Percentiles rank a stretch among this genome's conserved stretches.
Evolutionary conservation across 2,888 invertebrate genomes (phyloP).

Genomic region (Craniophora ligustri): DNA sequence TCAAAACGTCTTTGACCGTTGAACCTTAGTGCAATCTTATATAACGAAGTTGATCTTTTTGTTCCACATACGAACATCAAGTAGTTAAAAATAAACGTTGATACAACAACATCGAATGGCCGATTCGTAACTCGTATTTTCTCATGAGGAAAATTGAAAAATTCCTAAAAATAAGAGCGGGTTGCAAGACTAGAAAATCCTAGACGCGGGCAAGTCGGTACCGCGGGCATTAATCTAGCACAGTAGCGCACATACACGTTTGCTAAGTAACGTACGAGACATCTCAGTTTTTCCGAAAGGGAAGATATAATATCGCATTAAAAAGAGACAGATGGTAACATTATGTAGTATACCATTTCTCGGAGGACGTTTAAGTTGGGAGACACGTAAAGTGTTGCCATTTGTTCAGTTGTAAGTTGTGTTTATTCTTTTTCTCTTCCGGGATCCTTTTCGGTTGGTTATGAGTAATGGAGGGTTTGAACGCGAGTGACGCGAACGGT

Average conservation of each 20-base stretch:
- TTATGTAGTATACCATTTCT: slow-evolving; percentile 80
- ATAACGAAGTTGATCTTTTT: slow-evolving; percentile 9
- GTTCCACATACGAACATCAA: slow-evolving; percentile 18
- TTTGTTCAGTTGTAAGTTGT: slow-evolving; percentile 81
- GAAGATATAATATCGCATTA: slow-evolving; percentile 75
- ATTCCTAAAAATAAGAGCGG: slow-evolving; percentile 67
- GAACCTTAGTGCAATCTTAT: slow-evolving; percentile 4
- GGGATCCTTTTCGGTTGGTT: slow-evolving; percentile 72
- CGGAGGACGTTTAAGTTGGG: slow-evolving; percentile 79
- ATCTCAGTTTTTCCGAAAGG: slow-evolving; percentile 62
- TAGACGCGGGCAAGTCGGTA: slow-evolving; percentile 55
- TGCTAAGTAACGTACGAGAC: slow-evolving; percentile 63
- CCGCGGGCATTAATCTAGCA: slow-evolving; percentile 61
- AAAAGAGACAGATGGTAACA: slow-evolving; percentile 77
- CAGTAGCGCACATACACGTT: slow-evolving; percentile 57
- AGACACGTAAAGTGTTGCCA: slow-evolving; percentile 83
- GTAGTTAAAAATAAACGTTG: slow-evolving; percentile 33
- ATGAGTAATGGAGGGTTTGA: slow-evolving; percentile 78
- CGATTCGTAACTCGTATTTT: slow-evolving; percentile 67
- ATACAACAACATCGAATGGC: slow-evolving; percentile 60
- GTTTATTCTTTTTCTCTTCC: slow-evolving; percentile 77
- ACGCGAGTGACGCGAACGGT: slow-evolving; percentile 69
- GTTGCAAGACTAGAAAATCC: slow-evolving; percentile 62
- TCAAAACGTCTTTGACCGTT: slow-evolving; percentile 24
- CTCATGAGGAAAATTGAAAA: slow-evolving; percentile 76